Base-by-base conservation (phyloP, 2,797 vertebrate species). In the Poeciliopsis paucimaculata region DNA sequence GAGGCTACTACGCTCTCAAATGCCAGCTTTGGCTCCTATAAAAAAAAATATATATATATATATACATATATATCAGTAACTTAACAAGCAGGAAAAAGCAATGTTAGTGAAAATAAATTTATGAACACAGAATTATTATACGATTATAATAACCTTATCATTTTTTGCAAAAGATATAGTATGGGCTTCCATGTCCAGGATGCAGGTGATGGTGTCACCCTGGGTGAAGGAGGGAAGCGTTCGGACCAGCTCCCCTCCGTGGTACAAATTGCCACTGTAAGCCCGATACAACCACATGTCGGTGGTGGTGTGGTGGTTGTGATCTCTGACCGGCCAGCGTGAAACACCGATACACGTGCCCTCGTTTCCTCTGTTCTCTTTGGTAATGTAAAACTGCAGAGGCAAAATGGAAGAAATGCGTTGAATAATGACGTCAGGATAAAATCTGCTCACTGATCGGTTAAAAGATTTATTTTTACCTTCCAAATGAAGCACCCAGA, bases 281-380 rank as follows among this genome's bases (percentile, higher is more conserved):
- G 96, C 96, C 0, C 96, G 95, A 84, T 97, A 97, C 82, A 97
- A 92, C 96, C 96, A 97, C 96, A 97, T 96, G 90, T 97, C 96
- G 0, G 95, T 96, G 84, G 96, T 97, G 83, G 96, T 97, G 36
- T 96, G 96, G 79, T 96, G 96, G 93, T 96, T 96, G 90, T 95
- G 95, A 89, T 97, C 96, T 53, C 93, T 92, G 77, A 97, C 91
- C 2, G 96, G 96, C 96, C 96, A 97, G 80, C 95, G 95, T 3
- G 96, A 95, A 68, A 96, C 94, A 0, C 96, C 96, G 1, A 97
- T 87, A 53, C 96, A 97, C 0, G 96, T 96, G 23, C 96, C 96
- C 84, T 96, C 96, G 2, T 97, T 97, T 68, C 96, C 96, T 81
- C 95, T 84, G 90, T 97, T 96, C 90, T 97, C 96, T 91, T 96